Base-by-base conservation (phyloP, 2,888 invertebrate genomes). In the Enoplolaimus lenunculus region DNA sequence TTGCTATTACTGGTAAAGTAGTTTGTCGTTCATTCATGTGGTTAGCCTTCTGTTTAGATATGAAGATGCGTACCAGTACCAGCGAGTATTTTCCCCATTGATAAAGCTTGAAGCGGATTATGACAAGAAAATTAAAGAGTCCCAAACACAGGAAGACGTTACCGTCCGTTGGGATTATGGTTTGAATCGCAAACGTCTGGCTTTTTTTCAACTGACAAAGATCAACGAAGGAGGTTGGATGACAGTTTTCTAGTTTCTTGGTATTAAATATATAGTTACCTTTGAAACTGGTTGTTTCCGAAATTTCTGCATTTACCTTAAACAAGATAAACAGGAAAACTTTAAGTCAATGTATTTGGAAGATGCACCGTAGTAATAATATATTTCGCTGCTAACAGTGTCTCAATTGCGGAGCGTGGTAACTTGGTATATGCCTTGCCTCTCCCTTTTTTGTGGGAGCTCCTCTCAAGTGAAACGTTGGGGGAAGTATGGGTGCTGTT, bases 111-210 rank as follows among this genome's bases (percentile, higher is more conserved):
- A 99, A 84, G 97, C 98, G 0, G 97, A 98, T 78, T 98, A 98
- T 80, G 98, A 98, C 82, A 93, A 93, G 80, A 88, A 92, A 73
- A 84, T 95, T 70, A 99, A 99, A 81, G 98, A 98, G 82, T 92
- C 93, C 0, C 95, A 97, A 81, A 95, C 94, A 0, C 95, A 97
- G 81, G 94, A 95, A 77, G 94, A 94, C 76, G 93, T 98, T 72
- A 91, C 93, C 79, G 95, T 98, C 0, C 88, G 97, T 69, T 99
- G 98, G 98, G 97, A 98, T 79, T 90, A 94, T 13, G 97, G 97
- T 0, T 85, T 99, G 31, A 98, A 98, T 80, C 97, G 97, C 83
- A 95, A 97, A 81, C 91, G 91, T 0, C 93, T 94, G 71, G 97
- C 97, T 0, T 97, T 93, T 81, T 98, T 99, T 81, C 91, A 91